phyloP scores from a whole-genome alignment of 2,797 vertebrate genomes.

The Urocyon cinereoargenteus region DNA sequence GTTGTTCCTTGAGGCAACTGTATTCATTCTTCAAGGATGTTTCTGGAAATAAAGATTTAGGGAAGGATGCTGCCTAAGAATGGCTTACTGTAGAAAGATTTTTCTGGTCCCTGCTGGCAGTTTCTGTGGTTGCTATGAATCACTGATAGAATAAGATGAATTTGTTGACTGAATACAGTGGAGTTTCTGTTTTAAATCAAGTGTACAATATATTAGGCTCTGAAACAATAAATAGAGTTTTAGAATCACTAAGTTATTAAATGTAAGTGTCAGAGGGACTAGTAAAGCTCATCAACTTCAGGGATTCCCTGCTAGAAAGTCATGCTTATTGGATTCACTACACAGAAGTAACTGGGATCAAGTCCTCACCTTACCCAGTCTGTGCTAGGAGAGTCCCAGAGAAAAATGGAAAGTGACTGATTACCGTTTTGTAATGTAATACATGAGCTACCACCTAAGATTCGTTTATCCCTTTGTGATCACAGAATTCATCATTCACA shows the following conservation, averaged over 20 bases:
- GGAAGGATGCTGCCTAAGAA: not conserved
- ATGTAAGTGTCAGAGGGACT: not conserved
- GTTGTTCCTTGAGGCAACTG: not conserved
- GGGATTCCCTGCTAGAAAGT: not conserved
- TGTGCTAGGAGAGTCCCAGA: not conserved
- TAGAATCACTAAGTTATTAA: slow-evolving; percentile 15
- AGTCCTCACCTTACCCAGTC: not conserved
- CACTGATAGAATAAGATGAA: slow-evolving; percentile 34
- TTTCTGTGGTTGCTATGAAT: slow-evolving; percentile 36
- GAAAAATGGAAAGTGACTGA: not conserved
- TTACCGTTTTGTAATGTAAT: not conserved
- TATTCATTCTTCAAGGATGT: not conserved
- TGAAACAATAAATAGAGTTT: not conserved
- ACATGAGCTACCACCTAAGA: not conserved
- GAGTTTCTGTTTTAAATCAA: slow-evolving; percentile 55
- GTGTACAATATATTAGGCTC: not conserved
- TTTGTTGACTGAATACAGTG: slow-evolving; percentile 19
- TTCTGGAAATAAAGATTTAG: slow-evolving; percentile 62
- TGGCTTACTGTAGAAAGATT: not conserved
- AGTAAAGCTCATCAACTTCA: not conserved
- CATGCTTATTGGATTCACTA: not conserved
- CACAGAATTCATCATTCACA: not conserved
- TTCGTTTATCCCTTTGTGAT: not conserved
- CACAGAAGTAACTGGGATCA: not conserved
- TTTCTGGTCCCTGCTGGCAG: slow-evolving; percentile 16